phyloP scores from a whole-genome alignment of 2,888 invertebrate species.

The Drosophila borborema region DNA sequence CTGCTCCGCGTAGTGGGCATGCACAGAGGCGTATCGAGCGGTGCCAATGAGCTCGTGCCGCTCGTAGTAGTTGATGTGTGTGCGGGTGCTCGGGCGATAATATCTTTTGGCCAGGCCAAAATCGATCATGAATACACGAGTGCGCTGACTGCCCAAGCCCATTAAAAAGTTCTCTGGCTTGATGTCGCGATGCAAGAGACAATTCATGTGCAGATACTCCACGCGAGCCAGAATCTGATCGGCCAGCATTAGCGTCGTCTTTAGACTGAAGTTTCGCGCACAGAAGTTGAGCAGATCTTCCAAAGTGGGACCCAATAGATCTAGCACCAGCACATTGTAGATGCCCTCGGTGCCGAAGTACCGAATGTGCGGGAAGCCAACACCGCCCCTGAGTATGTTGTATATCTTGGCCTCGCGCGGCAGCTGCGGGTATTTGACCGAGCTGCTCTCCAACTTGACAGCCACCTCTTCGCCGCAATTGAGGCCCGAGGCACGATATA shows the following conservation, averaged over 20 bases:
- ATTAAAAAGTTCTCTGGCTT: constrained; percentile 71
- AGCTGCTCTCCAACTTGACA: constrained; percentile 51
- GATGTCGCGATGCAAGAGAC: constrained; percentile 66
- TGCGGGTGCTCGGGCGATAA: constrained; percentile 42
- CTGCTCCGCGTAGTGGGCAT: constrained; percentile 67
- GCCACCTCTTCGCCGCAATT: constrained; percentile 55
- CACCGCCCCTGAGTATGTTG: constrained; percentile 43
- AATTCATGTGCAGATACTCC: constrained; percentile 58
- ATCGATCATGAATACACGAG: constrained; percentile 61
- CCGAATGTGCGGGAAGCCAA: constrained; percentile 56
- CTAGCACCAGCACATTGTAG: constrained; percentile 65
- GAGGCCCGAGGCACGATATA: constrained; percentile 50
- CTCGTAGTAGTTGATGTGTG: constrained; percentile 58
- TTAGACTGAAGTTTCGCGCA: constrained; percentile 56
- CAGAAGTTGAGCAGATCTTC: constrained; percentile 68
- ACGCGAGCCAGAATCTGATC: constrained; percentile 63
- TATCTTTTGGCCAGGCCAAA: constrained; percentile 67
- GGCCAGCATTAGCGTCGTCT: constrained; percentile 66
- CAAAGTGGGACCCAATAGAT: constrained; percentile 62
- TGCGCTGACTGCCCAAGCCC: constrained; percentile 52
- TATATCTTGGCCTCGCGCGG: constrained; percentile 65
- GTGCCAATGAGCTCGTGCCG: constrained; percentile 60
- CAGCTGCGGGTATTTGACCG: constrained; percentile 40
- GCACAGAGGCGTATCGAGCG: constrained; percentile 66
- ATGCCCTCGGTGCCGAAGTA: constrained; percentile 58